A percentile compares a stretch with the other conserved stretches of the same genome.
Conservation (phyloP, 2,797 vertebrate species). For the Enoplosus armatus region DNA sequence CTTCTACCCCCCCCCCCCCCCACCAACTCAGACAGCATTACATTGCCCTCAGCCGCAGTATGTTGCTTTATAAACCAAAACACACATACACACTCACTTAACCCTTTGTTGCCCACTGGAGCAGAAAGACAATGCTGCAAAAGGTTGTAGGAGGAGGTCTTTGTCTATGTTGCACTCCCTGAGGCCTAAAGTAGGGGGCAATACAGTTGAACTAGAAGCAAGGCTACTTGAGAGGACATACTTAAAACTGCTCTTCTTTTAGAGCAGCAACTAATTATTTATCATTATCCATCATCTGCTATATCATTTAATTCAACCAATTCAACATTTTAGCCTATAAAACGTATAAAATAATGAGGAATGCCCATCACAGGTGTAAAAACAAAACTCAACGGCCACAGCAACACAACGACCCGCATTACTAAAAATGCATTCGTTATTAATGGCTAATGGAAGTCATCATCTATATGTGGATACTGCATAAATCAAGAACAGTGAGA, state of each 20-base stretch:
- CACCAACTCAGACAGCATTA: constrained; percentile 25
- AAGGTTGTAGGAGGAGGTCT: constrained; percentile 55
- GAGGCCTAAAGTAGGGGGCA: constrained; percentile 26
- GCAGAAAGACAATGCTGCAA: constrained; percentile 74
- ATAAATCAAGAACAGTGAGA: neutral
- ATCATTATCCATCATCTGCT: neutral
- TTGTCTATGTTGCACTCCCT: constrained; percentile 59
- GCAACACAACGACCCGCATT: neutral
- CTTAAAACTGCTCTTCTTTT: neutral
- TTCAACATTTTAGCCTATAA: neutral
- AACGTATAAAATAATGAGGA: neutral
- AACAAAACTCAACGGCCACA: neutral
- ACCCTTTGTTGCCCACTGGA: constrained; percentile 73
- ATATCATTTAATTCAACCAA: neutral
- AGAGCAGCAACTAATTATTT: neutral
- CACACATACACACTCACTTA: constrained; percentile 46
- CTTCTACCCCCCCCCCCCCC: neutral
- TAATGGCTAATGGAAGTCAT: constrained; percentile 2
- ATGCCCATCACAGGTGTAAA: neutral
- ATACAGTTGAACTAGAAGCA: constrained; percentile 1
- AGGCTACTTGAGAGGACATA: neutral
- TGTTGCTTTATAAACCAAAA: constrained; percentile 36
- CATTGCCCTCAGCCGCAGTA: constrained; percentile 48
- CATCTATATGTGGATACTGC: neutral
- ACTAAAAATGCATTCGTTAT: neutral